Evolutionary conservation across 2,113 vertebrate species (phyloP), one percentile per base, ranked within the genome.

Genomic region (Empidonax traillii): DNA sequence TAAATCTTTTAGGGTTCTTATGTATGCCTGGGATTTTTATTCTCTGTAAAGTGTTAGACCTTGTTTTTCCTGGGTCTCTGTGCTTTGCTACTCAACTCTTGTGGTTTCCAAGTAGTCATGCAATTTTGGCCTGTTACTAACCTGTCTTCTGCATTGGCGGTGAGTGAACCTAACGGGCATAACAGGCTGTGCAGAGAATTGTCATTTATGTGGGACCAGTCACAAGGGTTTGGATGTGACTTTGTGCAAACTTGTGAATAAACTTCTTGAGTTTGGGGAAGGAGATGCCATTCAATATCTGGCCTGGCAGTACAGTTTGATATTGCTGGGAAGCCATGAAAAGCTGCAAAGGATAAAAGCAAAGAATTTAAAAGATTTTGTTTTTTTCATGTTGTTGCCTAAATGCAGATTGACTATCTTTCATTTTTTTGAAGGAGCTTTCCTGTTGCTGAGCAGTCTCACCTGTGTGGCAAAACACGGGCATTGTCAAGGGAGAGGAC

Each of bases 11-110:
- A 67, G 35, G 65, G 33, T 71, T 95, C 44, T 92, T 80, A 28
- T 33, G 85, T 77, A 59, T 84, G 66, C 84, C 62, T 88, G 72
- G 63, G 80, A 85, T 90, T 90, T 89, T 95, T 93, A 30, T 43
- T 94, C 65, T 75, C 83, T 91, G 83, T 43, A 72, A 83, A 94
- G 65, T 49, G 75, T 87, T 74, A 80, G 77, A 39, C 24, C 18
- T 41, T 33, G 7, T 68, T 93, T 94, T 94, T 78, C 37, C 21
- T 14, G 3, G 10, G 10, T 78, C 66, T 91, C 52, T 31, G 9
- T 4, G 2, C 39, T 61, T 61, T 76, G 69, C 33, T 56, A 65
- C 71, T 81, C 39, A 52, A 65, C 25, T 82, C 66, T 67, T 66
- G 44, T 43, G 44, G 30, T 76, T 85, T 83, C 27, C 2, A 9